These are phyloP conservation scores for Megaceryle torquata DNA, from an alignment of 2,113 vertebrate genomes.

Conservation along the genomic window DNA sequence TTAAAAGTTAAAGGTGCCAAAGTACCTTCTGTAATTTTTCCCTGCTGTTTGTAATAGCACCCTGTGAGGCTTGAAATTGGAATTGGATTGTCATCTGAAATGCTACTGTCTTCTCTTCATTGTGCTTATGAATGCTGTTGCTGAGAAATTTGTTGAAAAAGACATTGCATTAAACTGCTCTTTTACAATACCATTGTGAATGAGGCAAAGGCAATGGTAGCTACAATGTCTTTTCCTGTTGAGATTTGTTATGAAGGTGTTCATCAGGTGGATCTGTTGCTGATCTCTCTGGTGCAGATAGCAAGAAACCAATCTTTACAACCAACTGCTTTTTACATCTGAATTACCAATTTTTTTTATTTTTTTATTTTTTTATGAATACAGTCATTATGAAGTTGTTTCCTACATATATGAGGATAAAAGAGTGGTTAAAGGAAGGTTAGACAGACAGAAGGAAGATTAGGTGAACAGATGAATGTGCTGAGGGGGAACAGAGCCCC, in stretches of 20 bases:
- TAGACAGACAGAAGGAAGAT: neutral
- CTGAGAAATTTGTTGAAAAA: neutral
- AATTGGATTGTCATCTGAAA: constrained; percentile 42
- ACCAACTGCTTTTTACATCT: neutral
- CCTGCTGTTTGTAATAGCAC: constrained; percentile 55
- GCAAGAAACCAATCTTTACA: neutral
- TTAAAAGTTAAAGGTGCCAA: constrained; percentile 54
- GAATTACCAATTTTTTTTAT: neutral
- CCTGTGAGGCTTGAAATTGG: constrained; percentile 65
- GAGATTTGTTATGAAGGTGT: fast-evolving
- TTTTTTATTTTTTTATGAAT: neutral
- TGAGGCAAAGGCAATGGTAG: neutral
- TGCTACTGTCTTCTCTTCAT: neutral
- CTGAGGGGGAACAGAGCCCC: neutral
- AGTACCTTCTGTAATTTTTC: constrained; percentile 34
- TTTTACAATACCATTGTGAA: neutral
- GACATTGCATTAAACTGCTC: neutral
- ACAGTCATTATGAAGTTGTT: neutral
- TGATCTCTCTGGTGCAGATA: neutral
- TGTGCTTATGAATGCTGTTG: neutral
- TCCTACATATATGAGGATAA: neutral
- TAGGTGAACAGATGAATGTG: neutral
- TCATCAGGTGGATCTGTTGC: neutral
- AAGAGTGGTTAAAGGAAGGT: neutral
- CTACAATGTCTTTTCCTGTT: neutral